phyloP scores from a whole-genome alignment of 1,140 invertebrate species.

The Meteorus sp. region DNA sequence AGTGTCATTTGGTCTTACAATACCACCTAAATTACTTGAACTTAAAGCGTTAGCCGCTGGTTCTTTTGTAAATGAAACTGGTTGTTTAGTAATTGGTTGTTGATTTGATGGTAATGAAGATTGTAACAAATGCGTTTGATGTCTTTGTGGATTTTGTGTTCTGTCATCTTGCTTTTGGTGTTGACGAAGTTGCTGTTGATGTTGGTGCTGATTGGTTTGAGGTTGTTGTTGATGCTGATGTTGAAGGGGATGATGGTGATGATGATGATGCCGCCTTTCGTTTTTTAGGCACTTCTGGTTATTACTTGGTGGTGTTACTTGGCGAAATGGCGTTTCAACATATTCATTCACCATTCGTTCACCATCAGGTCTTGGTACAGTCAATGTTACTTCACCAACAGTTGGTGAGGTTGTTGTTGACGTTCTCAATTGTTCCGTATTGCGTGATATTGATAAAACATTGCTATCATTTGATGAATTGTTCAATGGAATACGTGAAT shows the following conservation, averaged over 20 bases:
- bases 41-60: conserved; percentile 46
- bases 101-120: conserved; percentile 38
- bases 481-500: conserved; percentile 24
- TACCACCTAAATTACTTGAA: conserved; percentile 33
- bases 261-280: conserved; percentile 40
- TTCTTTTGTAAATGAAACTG: conserved; percentile 63
- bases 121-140: conserved; percentile 34
- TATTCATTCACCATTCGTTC: conserved; percentile 81
- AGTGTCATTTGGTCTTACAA: conserved; percentile 37
- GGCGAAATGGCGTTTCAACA: conserved; percentile 76
- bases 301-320: conserved; percentile 33
- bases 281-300: conserved; percentile 46
- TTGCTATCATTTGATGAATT: conserved; percentile 3
- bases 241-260: conserved; percentile 27
- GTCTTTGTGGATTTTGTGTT: conserved; percentile 44
- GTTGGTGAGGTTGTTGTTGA: conserved; percentile 27
- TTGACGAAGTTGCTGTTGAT: conserved; percentile 33
- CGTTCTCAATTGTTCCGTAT: no score
- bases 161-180: conserved; percentile 40
- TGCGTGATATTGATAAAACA: conserved; percentile 14
- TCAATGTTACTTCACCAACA: conserved; percentile 65
- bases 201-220: conserved; percentile 35
- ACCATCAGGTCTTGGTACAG: conserved; percentile 74
- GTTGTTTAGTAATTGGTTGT: conserved; percentile 64
- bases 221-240: conserved; percentile 31